Percentiles rank a stretch among this genome's conserved stretches.
Evolutionary conservation across 2,113 vertebrate species (phyloP).

Genomic region (Eptatretus burgeri): DNA sequence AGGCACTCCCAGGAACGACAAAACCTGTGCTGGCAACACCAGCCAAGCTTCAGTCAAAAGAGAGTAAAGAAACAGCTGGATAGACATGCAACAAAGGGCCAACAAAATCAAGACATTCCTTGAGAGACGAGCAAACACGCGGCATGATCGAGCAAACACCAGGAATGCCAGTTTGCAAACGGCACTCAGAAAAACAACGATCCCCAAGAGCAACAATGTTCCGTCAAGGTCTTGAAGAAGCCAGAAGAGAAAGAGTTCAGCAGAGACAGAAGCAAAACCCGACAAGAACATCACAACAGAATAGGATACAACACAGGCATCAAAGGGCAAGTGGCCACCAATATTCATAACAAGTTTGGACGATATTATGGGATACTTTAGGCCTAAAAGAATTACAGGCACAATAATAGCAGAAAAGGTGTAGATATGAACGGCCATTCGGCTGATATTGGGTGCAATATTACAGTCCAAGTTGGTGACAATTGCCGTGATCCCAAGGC

Average conservation of each 20-base stretch:
- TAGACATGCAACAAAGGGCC: background rate
- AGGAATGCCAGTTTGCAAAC: background rate
- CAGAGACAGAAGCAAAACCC: background rate
- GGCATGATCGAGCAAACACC: background rate
- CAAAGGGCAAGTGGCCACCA: background rate
- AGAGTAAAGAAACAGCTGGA: background rate
- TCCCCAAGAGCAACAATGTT: background rate
- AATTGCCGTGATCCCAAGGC: background rate
- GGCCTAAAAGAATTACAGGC: background rate
- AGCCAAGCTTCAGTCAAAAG: background rate
- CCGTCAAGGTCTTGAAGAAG: background rate
- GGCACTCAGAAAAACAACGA: background rate
- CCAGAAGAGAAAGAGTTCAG: background rate
- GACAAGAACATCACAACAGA: background rate
- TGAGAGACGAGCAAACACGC: background rate
- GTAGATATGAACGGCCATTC: background rate
- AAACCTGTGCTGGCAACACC: background rate
- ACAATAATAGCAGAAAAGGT: background rate
- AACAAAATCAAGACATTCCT: background rate
- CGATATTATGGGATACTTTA: background rate
- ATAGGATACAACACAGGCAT: background rate
- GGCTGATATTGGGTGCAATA: background rate
- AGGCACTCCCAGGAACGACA: slow-evolving; percentile 3
- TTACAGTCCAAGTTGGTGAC: slow-evolving; percentile 1
- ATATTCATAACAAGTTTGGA: background rate